phyloP scores from a whole-genome alignment of 2,113 vertebrate genomes.

The Bubo blakistoni region DNA sequence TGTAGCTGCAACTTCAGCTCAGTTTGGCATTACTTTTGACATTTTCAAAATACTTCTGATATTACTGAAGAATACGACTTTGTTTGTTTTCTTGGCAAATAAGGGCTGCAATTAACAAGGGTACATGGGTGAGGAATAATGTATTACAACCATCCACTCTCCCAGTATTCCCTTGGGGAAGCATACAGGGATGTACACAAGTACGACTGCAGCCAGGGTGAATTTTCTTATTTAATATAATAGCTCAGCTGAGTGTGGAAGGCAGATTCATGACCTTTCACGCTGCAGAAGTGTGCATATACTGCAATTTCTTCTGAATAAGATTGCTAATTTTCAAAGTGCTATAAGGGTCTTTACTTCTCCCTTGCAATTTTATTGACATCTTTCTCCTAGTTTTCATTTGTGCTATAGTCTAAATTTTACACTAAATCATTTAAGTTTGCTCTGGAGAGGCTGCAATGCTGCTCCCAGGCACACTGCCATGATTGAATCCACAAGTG shows the following conservation, averaged over 20 bases:
- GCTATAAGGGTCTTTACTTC: slow-evolving; percentile 41
- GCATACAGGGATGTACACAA: background rate
- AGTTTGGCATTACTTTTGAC: background rate
- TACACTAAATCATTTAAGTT: slow-evolving; percentile 52
- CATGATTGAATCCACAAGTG: slow-evolving; percentile 61
- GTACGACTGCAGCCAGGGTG: background rate
- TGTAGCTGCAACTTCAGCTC: background rate
- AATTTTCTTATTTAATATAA: slow-evolving; percentile 54
- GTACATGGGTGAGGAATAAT: background rate
- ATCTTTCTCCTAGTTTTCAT: slow-evolving; percentile 57
- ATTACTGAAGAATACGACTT: background rate
- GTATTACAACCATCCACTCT: background rate
- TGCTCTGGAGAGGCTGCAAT: slow-evolving; percentile 49
- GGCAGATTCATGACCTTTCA: slow-evolving; percentile 25
- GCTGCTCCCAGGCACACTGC: slow-evolving; percentile 40
- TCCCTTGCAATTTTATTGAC: slow-evolving; percentile 64
- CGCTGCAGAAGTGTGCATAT: slow-evolving; percentile 13
- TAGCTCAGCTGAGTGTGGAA: slow-evolving; percentile 30
- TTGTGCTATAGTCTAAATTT: slow-evolving; percentile 51
- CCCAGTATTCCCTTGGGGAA: background rate
- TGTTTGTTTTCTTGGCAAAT: slow-evolving; percentile 23
- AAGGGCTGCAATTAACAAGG: background rate
- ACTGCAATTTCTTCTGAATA: slow-evolving; percentile 22
- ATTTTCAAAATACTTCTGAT: background rate
- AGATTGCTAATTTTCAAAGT: slow-evolving; percentile 41